phyloP scores from a whole-genome alignment of 2,113 vertebrate species.

The Heloderma charlesbogerti region DNA sequence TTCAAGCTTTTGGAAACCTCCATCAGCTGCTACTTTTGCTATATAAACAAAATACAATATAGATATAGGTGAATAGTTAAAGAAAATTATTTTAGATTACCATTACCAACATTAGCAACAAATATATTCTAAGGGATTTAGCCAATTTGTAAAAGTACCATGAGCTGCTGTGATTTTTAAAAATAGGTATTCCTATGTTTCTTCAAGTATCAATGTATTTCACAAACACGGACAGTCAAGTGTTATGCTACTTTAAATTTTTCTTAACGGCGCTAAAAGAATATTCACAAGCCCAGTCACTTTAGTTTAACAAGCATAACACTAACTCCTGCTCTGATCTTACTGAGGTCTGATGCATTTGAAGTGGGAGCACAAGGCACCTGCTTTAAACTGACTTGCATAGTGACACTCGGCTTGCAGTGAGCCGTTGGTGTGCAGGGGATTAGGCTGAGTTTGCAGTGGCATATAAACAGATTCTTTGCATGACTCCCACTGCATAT shows the following conservation, averaged over 20 bases:
- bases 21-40: constrained; percentile 52
- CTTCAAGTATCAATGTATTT: neutral
- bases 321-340: neutral
- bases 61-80: constrained; percentile 3
- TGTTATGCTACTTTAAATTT: neutral
- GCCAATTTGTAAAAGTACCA: neutral
- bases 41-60: constrained; percentile 39
- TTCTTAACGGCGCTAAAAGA: neutral
- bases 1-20: constrained; percentile 59
- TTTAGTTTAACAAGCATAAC: neutral
- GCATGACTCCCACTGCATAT: neutral
- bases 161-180: neutral
- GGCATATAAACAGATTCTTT: neutral
- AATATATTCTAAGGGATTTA: neutral
- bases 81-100: neutral
- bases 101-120: neutral
- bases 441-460: neutral
- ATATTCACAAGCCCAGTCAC: neutral
- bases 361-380: neutral
- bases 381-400: neutral
- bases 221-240: neutral
- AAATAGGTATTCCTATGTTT: neutral
- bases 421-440: neutral
- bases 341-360: neutral
- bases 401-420: neutral